A percentile compares a stretch with the other conserved stretches of the same genome.
Evolutionary conservation across 64 coral and sea anemone genomes (phyloP).

Genomic region (Montipora sp.): DNA sequence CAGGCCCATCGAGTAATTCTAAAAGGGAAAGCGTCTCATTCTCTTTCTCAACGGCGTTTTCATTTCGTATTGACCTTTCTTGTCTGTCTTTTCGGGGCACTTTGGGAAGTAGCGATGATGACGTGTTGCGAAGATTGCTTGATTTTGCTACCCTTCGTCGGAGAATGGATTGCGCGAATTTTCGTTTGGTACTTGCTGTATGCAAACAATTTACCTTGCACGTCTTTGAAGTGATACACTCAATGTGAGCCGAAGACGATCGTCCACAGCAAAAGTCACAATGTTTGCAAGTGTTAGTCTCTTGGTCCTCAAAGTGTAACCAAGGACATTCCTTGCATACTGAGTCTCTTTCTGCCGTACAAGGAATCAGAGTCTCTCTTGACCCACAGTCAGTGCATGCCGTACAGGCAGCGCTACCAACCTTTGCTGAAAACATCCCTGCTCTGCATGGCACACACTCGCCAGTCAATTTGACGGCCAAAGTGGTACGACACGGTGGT

Average conservation of each 20-base stretch:
- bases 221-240: not conserved
- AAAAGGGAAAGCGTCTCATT: too few relatives aligned
- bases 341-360: not conserved
- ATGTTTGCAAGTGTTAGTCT: not conserved
- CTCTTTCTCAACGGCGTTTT: too few relatives aligned
- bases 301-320: conserved; percentile 12
- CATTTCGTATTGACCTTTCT: not conserved
- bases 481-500: conserved; percentile 16
- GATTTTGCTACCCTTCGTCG: not conserved
- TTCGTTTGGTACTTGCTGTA: not conserved
- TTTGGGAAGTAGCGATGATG: not conserved
- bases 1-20: not conserved
- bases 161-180: not conserved
- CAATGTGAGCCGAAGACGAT: not conserved
- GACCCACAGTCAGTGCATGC: conserved; percentile 37
- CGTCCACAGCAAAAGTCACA: conserved; percentile 1
- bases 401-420: not conserved
- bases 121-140: not conserved
- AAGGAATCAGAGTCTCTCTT: not conserved
- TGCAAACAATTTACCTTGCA: not conserved
- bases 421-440: not conserved
- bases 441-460: conserved; percentile 11
- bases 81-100: not conserved
- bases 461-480: not conserved
- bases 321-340: conserved; percentile 2